These are phyloP conservation scores for Sesia bembeciformis DNA, from an alignment of 2,888 invertebrate species.

Conservation along the genomic window DNA sequence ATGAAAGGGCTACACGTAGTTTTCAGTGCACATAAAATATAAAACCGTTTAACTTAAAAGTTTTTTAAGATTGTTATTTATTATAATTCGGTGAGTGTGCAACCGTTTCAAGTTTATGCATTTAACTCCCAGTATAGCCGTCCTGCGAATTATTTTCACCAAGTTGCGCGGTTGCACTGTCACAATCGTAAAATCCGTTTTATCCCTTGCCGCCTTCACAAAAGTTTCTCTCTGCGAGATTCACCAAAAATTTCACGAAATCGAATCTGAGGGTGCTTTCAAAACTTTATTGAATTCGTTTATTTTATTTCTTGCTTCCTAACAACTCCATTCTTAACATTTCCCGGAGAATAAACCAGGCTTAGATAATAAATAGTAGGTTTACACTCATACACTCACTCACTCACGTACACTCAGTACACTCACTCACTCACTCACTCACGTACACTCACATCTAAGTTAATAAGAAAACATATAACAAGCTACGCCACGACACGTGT, in stretches of 20 bases:
- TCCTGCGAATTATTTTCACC: conserved; percentile 2
- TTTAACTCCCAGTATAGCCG: background rate
- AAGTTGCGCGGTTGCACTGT: conserved; percentile 12
- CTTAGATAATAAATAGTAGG: too few relatives aligned
- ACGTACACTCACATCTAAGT: too few relatives aligned
- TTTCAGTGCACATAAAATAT: too few relatives aligned
- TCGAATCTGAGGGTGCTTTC: conserved; percentile 10
- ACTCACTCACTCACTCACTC: too few relatives aligned
- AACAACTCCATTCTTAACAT: conserved; percentile 2
- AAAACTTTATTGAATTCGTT: conserved; percentile 14
- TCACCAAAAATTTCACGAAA: conserved; percentile 14
- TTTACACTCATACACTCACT: too few relatives aligned
- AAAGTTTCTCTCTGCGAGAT: conserved; percentile 6
- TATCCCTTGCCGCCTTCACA: conserved; percentile 9
- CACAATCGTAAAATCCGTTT: conserved; percentile 22
- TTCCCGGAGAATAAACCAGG: background rate
- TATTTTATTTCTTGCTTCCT: conserved; percentile 12
- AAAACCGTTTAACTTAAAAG: too few relatives aligned
- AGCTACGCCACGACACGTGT: too few relatives aligned
- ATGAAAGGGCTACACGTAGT: too few relatives aligned
- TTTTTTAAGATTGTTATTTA: too few relatives aligned
- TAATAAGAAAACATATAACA: too few relatives aligned
- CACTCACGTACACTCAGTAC: too few relatives aligned
- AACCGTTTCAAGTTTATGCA: background rate
- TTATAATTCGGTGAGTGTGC: too few relatives aligned